These are phyloP conservation scores for Eulemur coronatus DNA, from an alignment of 2,797 vertebrate species.

Conservation along the genomic window DNA sequence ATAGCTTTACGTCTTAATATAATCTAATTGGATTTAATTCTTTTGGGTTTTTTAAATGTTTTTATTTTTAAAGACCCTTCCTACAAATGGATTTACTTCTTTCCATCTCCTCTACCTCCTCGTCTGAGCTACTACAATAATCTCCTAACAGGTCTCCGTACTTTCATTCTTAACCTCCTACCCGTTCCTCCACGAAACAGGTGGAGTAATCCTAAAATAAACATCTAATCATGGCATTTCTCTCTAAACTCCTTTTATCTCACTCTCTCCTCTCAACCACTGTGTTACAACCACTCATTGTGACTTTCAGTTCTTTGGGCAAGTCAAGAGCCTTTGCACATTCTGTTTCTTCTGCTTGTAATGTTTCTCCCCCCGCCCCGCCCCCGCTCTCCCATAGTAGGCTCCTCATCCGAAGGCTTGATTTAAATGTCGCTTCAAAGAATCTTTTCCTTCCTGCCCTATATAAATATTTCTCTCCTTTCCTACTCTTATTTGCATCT, in stretches of 20 bases:
- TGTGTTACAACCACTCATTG: neutral
- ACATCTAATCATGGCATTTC: neutral
- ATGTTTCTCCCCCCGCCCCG: neutral
- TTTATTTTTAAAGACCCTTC: neutral
- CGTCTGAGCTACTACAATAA: neutral
- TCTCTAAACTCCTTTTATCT: neutral
- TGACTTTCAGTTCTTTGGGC: neutral
- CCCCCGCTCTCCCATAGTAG: neutral
- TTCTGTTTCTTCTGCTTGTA: neutral
- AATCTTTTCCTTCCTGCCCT: neutral
- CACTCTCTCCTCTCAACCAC: neutral
- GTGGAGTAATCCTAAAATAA: neutral
- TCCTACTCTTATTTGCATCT: neutral
- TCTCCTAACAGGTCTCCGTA: neutral
- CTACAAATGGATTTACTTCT: neutral
- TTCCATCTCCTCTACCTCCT: neutral
- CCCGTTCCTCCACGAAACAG: neutral
- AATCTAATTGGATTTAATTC: neutral
- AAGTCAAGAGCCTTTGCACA: neutral
- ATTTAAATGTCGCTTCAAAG: neutral
- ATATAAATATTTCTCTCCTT: neutral
- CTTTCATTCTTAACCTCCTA: neutral
- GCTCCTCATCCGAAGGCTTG: neutral
- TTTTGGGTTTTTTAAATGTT: neutral
- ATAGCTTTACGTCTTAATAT: neutral